Base-by-base conservation (phyloP, 2,888 invertebrate species). In the Heliconius ismenius region DNA sequence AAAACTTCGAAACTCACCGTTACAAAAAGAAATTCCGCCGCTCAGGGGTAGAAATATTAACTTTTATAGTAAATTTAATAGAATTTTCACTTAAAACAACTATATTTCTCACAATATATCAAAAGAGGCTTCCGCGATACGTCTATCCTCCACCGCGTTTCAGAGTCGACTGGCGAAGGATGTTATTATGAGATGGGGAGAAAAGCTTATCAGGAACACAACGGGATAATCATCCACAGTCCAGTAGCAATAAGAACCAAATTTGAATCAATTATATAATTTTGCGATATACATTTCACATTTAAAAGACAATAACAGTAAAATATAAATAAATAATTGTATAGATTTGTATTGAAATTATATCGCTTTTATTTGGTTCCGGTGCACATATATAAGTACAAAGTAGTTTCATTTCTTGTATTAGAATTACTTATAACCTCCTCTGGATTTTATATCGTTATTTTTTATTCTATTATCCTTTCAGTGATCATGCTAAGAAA, bases 131-230 rank as follows among this genome's bases (percentile, higher is more conserved):
- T 74, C 63, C 78, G 68, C 77, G 81, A 79, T 75, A 78, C 85
- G 83, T 80, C 82, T 81, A 74, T 63, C 68, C 78, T 54, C 58
- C 32, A 64, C 81, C 74, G 60, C 75, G 78, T 58, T 75, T 79
- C 72, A 78, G 73, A 65, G 75, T 76, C 81, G 76, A 86, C 86
- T 86, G 86, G 82, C 78, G 79, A 79, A 76, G 80, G 80, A 82
- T 83, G 81, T 82, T 82, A 81, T 82, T 80, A 82, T 82, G 81
- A 78, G 83, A 79, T 77, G 80, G 79, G 77, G 80, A 79, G 78
- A 73, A 80, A 82, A 81, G 82, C 82, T 83, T 82, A 82, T 77
- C 81, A 78, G 76, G 68, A 75, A 75, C 64, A 64, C 65, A 24
- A 70, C 26, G 70, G 70, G 64, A 78, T 73, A 74, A 73, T 69